Conservation (phyloP, 92 coral and sea anemone species). For the Zoanthus gigantus region DNA sequence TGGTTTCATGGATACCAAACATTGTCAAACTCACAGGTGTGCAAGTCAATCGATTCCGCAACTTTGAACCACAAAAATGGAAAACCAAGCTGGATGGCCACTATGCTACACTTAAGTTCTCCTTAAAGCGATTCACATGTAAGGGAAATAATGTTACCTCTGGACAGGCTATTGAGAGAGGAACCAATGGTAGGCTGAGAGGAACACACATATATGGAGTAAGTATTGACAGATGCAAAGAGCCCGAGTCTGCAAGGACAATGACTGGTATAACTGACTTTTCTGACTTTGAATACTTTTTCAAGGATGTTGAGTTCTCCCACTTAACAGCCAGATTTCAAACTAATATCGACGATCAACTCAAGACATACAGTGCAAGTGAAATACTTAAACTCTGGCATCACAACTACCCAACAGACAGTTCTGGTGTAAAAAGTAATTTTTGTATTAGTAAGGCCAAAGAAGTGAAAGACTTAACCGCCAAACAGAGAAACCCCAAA, state of each 20-base stretch:
- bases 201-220: slow-evolving; percentile 70
- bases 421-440: slow-evolving; percentile 44
- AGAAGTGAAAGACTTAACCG: slow-evolving; percentile 38
- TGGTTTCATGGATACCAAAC: slow-evolving; percentile 49
- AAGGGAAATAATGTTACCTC: slow-evolving; percentile 51
- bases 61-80: slow-evolving; percentile 75
- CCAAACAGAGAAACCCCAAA: slow-evolving; percentile 29
- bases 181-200: slow-evolving; percentile 56
- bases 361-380: slow-evolving; percentile 16
- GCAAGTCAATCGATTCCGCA: slow-evolving; percentile 24
- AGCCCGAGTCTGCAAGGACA: slow-evolving; percentile 63
- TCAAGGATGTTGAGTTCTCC: neutral
- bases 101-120: slow-evolving; percentile 63
- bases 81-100: slow-evolving; percentile 71
- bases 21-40: slow-evolving; percentile 33
- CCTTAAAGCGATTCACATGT: slow-evolving; percentile 40
- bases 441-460: slow-evolving; percentile 31
- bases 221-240: slow-evolving; percentile 50
- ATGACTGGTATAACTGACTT: slow-evolving; percentile 49
- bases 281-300: slow-evolving; percentile 47
- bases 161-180: slow-evolving; percentile 54
- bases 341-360: slow-evolving; percentile 1
- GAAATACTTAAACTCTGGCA: slow-evolving; percentile 23
- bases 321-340: slow-evolving; percentile 3
- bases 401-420: slow-evolving; percentile 3